These are phyloP conservation scores for Riparia riparia DNA, from an alignment of 2,113 vertebrate species.

Conservation along the genomic window DNA sequence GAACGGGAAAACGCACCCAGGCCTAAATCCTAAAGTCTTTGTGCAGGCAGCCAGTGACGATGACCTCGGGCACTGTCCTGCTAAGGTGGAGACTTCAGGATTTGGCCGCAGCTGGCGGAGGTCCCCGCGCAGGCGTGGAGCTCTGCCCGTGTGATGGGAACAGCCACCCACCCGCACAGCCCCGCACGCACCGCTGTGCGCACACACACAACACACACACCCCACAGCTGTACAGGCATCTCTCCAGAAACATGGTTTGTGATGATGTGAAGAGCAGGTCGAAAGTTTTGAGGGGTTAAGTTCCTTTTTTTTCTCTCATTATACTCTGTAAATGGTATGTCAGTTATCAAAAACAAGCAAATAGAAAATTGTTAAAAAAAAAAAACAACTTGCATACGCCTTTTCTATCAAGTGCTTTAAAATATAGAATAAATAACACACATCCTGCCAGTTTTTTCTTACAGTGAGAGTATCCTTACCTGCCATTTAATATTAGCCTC, in stretches of 20 bases:
- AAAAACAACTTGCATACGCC: slow-evolving; percentile 83
- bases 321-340: slow-evolving; percentile 83
- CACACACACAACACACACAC: background rate
- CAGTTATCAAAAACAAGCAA: slow-evolving; percentile 82
- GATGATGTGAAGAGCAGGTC: slow-evolving; percentile 82
- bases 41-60: fast-evolving
- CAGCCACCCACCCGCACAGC: background rate
- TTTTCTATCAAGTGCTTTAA: slow-evolving; percentile 91
- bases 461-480: slow-evolving; percentile 89
- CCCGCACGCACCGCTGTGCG: background rate
- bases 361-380: slow-evolving; percentile 78
- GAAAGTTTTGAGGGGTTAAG: slow-evolving; percentile 82
- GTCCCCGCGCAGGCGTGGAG: background rate
- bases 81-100: background rate
- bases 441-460: slow-evolving; percentile 89
- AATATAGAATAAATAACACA: slow-evolving; percentile 89
- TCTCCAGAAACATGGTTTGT: slow-evolving; percentile 65
- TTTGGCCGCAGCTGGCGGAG: background rate
- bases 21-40: slow-evolving; percentile 13
- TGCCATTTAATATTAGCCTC: slow-evolving; percentile 90
- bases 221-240: slow-evolving; percentile 32
- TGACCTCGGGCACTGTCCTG: background rate
- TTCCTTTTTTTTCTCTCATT: slow-evolving; percentile 84
- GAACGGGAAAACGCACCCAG: slow-evolving; percentile 26
- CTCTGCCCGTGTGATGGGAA: background rate